phyloP scores from a whole-genome alignment of 2,888 invertebrate species.

The Drosophila parthenogenetica region DNA sequence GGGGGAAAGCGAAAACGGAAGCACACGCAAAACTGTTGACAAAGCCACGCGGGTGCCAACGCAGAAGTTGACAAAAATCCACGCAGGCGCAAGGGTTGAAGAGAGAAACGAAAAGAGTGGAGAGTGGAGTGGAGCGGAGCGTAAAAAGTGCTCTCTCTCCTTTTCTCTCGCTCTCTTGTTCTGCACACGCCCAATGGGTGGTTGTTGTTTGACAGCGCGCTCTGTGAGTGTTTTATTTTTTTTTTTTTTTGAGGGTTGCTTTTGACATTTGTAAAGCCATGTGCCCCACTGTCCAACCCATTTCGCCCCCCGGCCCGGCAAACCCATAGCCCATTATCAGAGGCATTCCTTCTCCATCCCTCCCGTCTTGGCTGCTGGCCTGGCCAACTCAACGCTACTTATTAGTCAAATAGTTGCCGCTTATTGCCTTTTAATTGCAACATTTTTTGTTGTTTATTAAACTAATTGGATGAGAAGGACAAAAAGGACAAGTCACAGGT shows the following conservation, averaged over 20 bases:
- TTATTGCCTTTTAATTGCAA: slow-evolving; percentile 70
- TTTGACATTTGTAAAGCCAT: slow-evolving; percentile 50
- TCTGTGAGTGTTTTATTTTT: neutral
- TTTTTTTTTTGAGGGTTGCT: slow-evolving; percentile 58
- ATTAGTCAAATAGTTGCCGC: slow-evolving; percentile 55
- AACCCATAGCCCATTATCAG: slow-evolving; percentile 40
- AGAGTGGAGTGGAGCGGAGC: slow-evolving; percentile 15
- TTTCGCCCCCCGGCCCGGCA: slow-evolving; percentile 25
- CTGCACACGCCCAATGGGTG: slow-evolving; percentile 68
- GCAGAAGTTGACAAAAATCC: slow-evolving; percentile 18
- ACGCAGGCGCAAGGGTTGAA: slow-evolving; percentile 65
- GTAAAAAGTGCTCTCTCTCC: slow-evolving; percentile 9
- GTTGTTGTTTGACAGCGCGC: slow-evolving; percentile 57
- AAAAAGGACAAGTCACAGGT: slow-evolving; percentile 8
- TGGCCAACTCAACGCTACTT: slow-evolving; percentile 33
- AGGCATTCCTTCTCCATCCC: neutral
- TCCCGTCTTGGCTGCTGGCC: too few relatives aligned
- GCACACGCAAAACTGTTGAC: slow-evolving; percentile 64
- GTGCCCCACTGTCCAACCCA: slow-evolving; percentile 31
- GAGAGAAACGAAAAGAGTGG: slow-evolving; percentile 10
- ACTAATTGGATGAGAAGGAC: slow-evolving; percentile 51
- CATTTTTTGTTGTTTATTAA: slow-evolving; percentile 50
- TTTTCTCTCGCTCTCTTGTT: slow-evolving; percentile 29
- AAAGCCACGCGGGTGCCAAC: slow-evolving; percentile 59
- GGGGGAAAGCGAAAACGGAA: slow-evolving; percentile 28